phyloP scores from a whole-genome alignment of 1,140 invertebrate species.

The Aphis craccivora region DNA sequence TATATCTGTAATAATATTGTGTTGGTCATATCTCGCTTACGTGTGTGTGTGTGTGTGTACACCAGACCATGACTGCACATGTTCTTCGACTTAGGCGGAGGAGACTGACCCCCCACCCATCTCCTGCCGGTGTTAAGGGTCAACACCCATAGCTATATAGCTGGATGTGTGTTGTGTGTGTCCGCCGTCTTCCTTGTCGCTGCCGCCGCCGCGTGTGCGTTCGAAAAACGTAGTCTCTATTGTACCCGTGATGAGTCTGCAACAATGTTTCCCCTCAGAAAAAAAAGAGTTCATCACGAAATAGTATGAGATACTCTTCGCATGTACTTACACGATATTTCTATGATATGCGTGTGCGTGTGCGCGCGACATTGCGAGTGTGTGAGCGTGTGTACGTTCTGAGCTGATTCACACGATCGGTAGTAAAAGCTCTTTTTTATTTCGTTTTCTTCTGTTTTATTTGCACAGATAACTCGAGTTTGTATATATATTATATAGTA shows the following conservation, averaged over 20 bases:
- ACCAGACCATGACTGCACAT: conserved; percentile 45
- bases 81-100: not conserved
- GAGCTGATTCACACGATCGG: conserved; percentile 50
- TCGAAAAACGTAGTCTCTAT: conserved; percentile 45
- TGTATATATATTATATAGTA: not conserved
- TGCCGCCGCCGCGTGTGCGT: not conserved
- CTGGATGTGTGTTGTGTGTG: not conserved
- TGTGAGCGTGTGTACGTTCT: not conserved
- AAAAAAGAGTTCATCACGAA: conserved; percentile 55
- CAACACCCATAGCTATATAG: not conserved
- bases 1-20: conserved; percentile 32
- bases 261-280: conserved; percentile 41
- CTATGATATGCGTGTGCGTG: not conserved
- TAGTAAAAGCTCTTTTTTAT: conserved; percentile 37
- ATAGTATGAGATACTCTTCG: not conserved
- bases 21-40: not conserved
- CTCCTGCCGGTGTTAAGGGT: not conserved
- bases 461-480: not conserved
- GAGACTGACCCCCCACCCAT: not conserved
- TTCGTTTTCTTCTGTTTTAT: not conserved
- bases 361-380: not conserved
- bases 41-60: not conserved
- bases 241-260: conserved; percentile 53
- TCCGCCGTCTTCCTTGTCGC: not conserved
- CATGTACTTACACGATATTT: conserved; percentile 35